Conservation (phyloP, 1,140 invertebrate genomes). For the Scaptomyza hsui region DNA sequence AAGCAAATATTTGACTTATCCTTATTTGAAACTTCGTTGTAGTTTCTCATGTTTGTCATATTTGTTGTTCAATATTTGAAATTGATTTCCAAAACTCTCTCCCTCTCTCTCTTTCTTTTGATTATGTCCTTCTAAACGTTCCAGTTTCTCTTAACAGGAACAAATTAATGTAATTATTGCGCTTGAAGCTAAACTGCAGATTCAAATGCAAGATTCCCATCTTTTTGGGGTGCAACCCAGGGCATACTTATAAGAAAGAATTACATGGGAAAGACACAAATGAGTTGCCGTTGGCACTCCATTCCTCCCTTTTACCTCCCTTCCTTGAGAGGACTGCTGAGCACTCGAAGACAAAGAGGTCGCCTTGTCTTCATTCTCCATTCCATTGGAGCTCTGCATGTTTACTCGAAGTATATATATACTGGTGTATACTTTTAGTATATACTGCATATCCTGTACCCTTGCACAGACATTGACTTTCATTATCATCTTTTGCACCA, state of each 20-base stretch:
- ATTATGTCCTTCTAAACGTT: too few relatives aligned
- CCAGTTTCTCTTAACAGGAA: background rate
- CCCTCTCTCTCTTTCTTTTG: too few relatives aligned
- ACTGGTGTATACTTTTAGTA: constrained; percentile 4
- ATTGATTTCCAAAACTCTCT: constrained; percentile 7
- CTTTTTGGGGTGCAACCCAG: constrained; percentile 36
- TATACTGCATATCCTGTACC: constrained; percentile 74
- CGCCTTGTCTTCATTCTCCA: constrained; percentile 51
- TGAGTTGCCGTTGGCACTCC: constrained; percentile 21
- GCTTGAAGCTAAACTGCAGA: background rate
- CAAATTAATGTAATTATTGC: background rate
- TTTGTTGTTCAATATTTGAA: constrained; percentile 4
- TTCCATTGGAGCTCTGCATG: constrained; percentile 10
- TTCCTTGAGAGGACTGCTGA: background rate
- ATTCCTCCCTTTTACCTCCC: background rate
- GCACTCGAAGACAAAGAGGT: constrained; percentile 58
- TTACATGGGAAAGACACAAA: constrained; percentile 58
- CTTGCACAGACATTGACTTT: constrained; percentile 78
- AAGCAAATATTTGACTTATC: constrained; percentile 48
- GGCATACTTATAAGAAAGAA: constrained; percentile 27
- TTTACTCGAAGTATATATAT: constrained; percentile 8
- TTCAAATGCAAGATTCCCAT: background rate
- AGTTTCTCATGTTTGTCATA: constrained; percentile 22
- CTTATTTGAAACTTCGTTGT: background rate
- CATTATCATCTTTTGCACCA: constrained; percentile 76